Evolutionary conservation across 2,888 invertebrate genomes (phyloP), one percentile per base, ranked within the genome.

Genomic region (Archips crataeganus): DNA sequence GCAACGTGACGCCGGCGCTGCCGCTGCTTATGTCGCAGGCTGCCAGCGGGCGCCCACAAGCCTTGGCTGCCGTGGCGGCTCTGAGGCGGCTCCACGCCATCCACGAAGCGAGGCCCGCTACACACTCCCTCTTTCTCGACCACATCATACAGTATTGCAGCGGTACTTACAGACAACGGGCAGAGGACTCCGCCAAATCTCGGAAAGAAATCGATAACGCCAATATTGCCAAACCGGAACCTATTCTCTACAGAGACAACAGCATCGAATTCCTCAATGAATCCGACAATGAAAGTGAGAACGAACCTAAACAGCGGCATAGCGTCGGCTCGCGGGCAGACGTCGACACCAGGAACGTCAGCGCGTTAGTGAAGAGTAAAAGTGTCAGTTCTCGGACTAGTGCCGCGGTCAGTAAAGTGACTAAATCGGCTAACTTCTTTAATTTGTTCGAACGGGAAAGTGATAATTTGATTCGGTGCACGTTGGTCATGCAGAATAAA

Each of bases 1-100:
- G 97, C 89, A 97, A 97, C 86, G 95, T 97, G 75, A 97, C 97
- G 70, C 97, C 98, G 32, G 97, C 98, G 23, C 93, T 99, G 82
- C 98, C 99, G 8, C 96, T 97, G 76, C 93, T 99, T 69, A 94
- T 98, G 85, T 96, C 97, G 2, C 96, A 97, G 82, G 98, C 98
- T 4, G 96, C 97, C 47, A 95, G 95, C 67, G 97, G 97, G n/a
- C 96, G 96, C 84, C 97, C 97, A 66, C 97, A 97, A 84, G 98
- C 98, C 0, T 94, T 97, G 76, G 96, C 97, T 23, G 98, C 98
- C 0, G 96, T 98, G 45, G 96, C 97, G 0, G 98, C 98, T 4
- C 87, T 99, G 62, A 96, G 97, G 64, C 95, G 97, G 70, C 96
- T 98, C 77, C 97, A 97, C 90, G 96, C 96, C 81, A 96, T 98